These are phyloP conservation scores for Tapirus indicus DNA, from an alignment of 2,797 vertebrate species.

Conservation along the genomic window DNA sequence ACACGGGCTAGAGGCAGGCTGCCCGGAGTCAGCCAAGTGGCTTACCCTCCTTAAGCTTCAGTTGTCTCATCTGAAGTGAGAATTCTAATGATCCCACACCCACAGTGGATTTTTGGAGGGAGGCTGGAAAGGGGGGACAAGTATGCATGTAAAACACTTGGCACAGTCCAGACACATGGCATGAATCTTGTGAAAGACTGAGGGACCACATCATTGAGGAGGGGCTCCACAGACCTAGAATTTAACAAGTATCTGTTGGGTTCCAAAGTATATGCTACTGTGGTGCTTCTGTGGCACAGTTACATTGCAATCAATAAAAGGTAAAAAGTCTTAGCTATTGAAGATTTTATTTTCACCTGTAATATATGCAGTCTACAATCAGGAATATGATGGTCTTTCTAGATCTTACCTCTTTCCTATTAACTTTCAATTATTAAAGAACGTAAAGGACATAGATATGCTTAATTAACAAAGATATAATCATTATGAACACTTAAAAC, in stretches of 20 bases:
- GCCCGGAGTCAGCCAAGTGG: background rate
- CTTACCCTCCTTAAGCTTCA: background rate
- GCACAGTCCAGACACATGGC: background rate
- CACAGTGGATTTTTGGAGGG: background rate
- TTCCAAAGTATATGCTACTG: background rate
- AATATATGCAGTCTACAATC: background rate
- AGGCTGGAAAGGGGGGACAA: too few relatives aligned
- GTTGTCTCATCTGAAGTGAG: background rate
- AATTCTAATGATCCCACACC: background rate
- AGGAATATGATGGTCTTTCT: background rate
- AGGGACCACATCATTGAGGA: background rate
- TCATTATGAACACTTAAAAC: conserved; percentile 37
- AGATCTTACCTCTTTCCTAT: background rate
- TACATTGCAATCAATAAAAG: background rate
- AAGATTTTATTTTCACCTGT: background rate
- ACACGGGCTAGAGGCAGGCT: background rate
- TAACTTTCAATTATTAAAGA: conserved; percentile 46
- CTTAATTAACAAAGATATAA: background rate
- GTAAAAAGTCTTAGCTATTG: background rate
- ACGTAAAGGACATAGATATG: background rate
- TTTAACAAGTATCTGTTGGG: background rate
- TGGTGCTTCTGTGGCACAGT: background rate
- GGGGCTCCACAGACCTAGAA: background rate
- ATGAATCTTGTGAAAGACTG: background rate
- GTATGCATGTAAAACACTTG: background rate